A percentile compares a stretch with the other conserved stretches of the same genome.
These are phyloP conservation scores for Climacteris rufus DNA, from an alignment of 2,113 vertebrate genomes.

Conservation along the genomic window DNA sequence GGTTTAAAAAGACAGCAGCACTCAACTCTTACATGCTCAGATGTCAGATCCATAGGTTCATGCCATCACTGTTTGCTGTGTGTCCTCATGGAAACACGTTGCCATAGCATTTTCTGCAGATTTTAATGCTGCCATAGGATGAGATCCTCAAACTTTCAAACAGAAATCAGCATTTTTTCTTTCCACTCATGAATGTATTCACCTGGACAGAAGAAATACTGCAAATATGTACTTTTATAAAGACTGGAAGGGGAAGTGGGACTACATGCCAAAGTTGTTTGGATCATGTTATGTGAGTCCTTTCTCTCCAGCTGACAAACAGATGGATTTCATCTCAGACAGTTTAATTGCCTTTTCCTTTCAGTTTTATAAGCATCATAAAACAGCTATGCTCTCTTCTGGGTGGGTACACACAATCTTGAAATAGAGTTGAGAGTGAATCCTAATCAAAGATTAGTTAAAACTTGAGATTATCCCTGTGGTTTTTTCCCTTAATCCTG, in stretches of 20 bases:
- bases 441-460: slow-evolving; percentile 15
- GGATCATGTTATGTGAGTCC: not conserved
- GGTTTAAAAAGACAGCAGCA: not conserved
- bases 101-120: slow-evolving; percentile 61
- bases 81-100: slow-evolving; percentile 65
- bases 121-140: slow-evolving; percentile 32
- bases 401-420: not conserved
- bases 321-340: slow-evolving; percentile 18
- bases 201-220: not conserved
- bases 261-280: not conserved
- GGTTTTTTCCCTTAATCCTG: slow-evolving; percentile 24
- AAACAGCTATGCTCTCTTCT: not conserved
- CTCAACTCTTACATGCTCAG: not conserved
- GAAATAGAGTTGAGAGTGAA: not conserved
- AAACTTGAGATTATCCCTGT: slow-evolving; percentile 14
- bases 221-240: not conserved
- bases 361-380: not conserved
- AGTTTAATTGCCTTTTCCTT: slow-evolving; percentile 26
- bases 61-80: not conserved
- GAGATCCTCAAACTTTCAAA: not conserved
- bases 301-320: slow-evolving; percentile 10
- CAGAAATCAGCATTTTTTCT: not conserved
- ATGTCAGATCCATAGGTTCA: slow-evolving; percentile 35
- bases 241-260: not conserved
- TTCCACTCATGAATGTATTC: not conserved